These are phyloP conservation scores for Tiliacea citrago DNA, from an alignment of 2,888 invertebrate species.

Conservation along the genomic window DNA sequence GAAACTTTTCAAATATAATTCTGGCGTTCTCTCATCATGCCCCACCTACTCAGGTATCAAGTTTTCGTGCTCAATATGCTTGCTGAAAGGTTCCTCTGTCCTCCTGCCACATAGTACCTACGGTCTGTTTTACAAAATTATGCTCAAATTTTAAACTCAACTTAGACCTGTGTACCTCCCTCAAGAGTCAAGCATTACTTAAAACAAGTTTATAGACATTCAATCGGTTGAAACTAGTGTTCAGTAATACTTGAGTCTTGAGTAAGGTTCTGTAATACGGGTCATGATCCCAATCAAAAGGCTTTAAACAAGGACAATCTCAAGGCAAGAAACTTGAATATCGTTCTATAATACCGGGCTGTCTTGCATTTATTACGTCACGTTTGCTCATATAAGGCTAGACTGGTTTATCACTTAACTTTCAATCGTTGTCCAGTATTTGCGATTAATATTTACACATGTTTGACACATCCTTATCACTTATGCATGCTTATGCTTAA, in stretches of 20 bases:
- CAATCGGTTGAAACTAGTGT: neutral
- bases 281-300: neutral
- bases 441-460: conserved; percentile 9
- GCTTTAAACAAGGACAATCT: neutral
- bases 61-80: neutral
- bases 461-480: conserved; percentile 4
- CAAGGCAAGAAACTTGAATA: neutral
- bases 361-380: conserved; percentile 3
- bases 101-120: too few species aligned
- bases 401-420: neutral
- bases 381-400: neutral
- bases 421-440: conserved; percentile 27
- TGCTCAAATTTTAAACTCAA: too few species aligned
- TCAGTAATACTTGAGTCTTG: neutral
- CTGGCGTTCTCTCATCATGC: too few species aligned
- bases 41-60: neutral
- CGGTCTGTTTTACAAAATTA: too few species aligned
- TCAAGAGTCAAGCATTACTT: too few species aligned
- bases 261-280: neutral
- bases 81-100: too few species aligned
- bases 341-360: neutral
- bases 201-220: too few species aligned
- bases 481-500: neutral
- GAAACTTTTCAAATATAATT: neutral
- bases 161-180: too few species aligned